Evolutionary conservation across 2,888 invertebrate species (phyloP), one percentile per base, ranked within the genome.

Genomic region (Rhogogaster chlorosoma): DNA sequence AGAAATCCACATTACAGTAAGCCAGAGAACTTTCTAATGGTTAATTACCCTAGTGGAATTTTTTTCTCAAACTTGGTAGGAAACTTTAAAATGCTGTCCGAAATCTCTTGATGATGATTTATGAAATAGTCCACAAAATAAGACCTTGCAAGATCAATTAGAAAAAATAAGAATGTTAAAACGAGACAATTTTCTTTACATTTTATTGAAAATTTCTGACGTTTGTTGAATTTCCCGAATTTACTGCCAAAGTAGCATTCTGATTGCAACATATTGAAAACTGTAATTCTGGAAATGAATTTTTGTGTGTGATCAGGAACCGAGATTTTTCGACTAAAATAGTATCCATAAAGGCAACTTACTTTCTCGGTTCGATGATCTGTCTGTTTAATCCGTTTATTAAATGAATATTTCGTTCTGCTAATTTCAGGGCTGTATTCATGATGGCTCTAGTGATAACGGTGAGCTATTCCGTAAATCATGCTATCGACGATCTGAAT

Each of bases 391-490:
- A 67, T 67, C 26, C 5, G 6, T 67, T 12, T 67, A 15, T 67
- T 67, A 26, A 67, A 67, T 29, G 32, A 32, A 67, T 18, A 67
- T 67, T 18, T 32, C 2, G 22, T 4, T 45, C 3, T 29, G 18
- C 29, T 49, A 77, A 80, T 92, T 91, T 18, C 93, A 95, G 95
- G 88, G 91, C 94, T n/a, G 88, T 95, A 5, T 94, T 95, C 57
- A 93, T 94, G 4, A 93, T 95, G 87, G 94, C 94, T 0, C 89
- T 95, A 18, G 93, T 95, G 64, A 94, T 95, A 67, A 94, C 95
- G 0, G 92, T 95, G 6, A 95, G 95, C 4, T 95, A 95, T 92
- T 94, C 94, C 88, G 90, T 95, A 57, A 85, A 91, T 82, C 85
- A 75, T 36, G 86, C 91, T 57, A 87, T 90, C 7, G 89, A 90